phyloP scores from a whole-genome alignment of 2,797 vertebrate genomes.

The Denticeps clupeoides region DNA sequence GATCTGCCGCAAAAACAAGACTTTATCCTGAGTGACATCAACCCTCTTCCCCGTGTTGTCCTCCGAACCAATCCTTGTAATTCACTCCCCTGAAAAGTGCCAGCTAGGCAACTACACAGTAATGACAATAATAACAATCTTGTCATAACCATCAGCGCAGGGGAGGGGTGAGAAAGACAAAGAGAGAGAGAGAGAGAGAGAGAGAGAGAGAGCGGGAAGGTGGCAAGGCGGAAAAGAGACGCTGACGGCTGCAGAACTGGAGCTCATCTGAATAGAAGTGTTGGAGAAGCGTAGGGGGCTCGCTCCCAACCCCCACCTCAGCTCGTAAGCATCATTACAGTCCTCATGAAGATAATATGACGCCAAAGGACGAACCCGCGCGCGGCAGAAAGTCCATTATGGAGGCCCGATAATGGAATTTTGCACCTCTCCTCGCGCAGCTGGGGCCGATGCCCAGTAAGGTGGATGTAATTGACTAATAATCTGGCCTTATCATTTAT shows the following conservation, averaged over 20 bases:
- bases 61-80: conserved; percentile 5
- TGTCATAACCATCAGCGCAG: conserved; percentile 22
- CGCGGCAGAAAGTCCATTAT: conserved; percentile 38
- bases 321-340: conserved; percentile 31
- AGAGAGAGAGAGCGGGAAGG: conserved; percentile 5
- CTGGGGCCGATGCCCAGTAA: conserved; percentile 26
- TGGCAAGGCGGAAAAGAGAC: conserved; percentile 1
- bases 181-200: not conserved
- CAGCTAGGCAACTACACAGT: conserved; percentile 10
- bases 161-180: conserved; percentile 1
- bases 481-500: conserved; percentile 37
- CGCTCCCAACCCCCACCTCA: conserved; percentile 18
- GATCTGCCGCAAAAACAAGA: not conserved
- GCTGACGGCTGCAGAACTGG: conserved; percentile 17
- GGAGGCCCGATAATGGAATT: conserved; percentile 38
- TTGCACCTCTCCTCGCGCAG: conserved; percentile 20
- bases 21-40: conserved; percentile 1
- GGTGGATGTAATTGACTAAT: conserved; percentile 42
- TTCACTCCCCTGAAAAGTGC: conserved; percentile 16
- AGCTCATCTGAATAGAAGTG: conserved; percentile 12
- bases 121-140: conserved; percentile 16
- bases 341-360: conserved; percentile 30
- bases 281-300: conserved; percentile 22
- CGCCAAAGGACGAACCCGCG: conserved; percentile 21
- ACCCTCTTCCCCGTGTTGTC: conserved; percentile 9